Evolutionary conservation across 2,113 vertebrate genomes (phyloP).

Genomic region (Toxotes jaculatrix): DNA sequence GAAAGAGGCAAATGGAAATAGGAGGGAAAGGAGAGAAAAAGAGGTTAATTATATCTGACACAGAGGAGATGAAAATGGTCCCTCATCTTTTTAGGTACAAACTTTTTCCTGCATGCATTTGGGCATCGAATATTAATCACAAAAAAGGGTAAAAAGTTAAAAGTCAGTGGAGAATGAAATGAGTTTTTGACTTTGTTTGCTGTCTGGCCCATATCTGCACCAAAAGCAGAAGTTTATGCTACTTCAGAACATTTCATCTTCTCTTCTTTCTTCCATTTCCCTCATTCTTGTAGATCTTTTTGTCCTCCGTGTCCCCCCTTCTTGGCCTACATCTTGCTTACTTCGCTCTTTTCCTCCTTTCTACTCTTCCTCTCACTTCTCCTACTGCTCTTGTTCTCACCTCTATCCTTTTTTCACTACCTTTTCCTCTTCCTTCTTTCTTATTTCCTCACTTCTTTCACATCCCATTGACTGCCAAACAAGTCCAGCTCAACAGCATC

Average conservation of each 20-base stretch:
- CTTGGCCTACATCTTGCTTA: background rate
- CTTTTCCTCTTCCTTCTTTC: background rate
- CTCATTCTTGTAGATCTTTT: background rate
- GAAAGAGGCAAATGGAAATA: conserved; percentile 11
- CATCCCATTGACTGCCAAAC: background rate
- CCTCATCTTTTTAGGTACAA: background rate
- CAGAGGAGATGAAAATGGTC: background rate
- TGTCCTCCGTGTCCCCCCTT: background rate
- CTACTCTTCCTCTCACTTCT: background rate
- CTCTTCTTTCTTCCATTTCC: background rate
- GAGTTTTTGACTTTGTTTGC: conserved; percentile 1
- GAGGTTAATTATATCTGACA: conserved; percentile 37
- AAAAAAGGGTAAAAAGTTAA: background rate
- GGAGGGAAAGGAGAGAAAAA: conserved; percentile 18
- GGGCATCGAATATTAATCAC: conserved; percentile 17
- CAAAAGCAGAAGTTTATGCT: background rate
- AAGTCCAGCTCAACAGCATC: background rate
- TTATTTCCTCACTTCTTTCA: background rate
- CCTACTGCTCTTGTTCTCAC: background rate
- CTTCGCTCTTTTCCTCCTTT: background rate
- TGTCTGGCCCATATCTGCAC: background rate
- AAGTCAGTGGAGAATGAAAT: conserved; percentile 24
- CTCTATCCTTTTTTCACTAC: background rate
- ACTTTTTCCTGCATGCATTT: conserved; percentile 14
- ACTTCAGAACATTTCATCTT: background rate